phyloP scores from a whole-genome alignment of 2,113 vertebrate species.

The Pavo muticus region DNA sequence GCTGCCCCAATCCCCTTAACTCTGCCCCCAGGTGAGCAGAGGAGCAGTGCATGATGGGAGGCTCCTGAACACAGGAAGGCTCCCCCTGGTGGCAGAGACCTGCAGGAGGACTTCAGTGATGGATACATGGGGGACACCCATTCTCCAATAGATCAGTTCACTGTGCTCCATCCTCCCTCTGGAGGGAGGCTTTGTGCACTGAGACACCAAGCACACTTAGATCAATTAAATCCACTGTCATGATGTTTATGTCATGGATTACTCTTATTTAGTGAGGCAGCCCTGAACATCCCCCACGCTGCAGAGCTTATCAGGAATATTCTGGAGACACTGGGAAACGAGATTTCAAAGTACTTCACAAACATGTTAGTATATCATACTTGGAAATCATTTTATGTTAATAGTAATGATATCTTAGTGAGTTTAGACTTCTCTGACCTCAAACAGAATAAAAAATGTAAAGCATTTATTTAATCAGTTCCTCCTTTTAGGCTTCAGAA shows the following conservation, averaged over 20 bases:
- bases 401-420: not conserved
- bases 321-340: not conserved
- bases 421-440: not conserved
- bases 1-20: fast-evolving
- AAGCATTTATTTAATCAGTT: not conserved
- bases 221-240: not conserved
- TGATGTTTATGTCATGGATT: not conserved
- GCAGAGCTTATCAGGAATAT: slow-evolving; percentile 15
- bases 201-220: not conserved
- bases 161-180: not conserved
- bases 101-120: not conserved
- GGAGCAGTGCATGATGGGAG: fast-evolving
- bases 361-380: not conserved
- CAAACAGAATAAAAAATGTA: not conserved
- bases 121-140: fast-evolving
- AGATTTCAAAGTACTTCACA: slow-evolving; percentile 25
- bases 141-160: not conserved
- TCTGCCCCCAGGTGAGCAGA: not conserved
- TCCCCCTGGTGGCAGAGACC: not conserved
- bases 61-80: not conserved
- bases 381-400: not conserved
- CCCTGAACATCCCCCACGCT: not conserved
- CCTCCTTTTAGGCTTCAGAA: not conserved
- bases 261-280: not conserved
- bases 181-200: fast-evolving